Conservation (phyloP, 1,140 invertebrate genomes). For the Mamestra configurata region DNA sequence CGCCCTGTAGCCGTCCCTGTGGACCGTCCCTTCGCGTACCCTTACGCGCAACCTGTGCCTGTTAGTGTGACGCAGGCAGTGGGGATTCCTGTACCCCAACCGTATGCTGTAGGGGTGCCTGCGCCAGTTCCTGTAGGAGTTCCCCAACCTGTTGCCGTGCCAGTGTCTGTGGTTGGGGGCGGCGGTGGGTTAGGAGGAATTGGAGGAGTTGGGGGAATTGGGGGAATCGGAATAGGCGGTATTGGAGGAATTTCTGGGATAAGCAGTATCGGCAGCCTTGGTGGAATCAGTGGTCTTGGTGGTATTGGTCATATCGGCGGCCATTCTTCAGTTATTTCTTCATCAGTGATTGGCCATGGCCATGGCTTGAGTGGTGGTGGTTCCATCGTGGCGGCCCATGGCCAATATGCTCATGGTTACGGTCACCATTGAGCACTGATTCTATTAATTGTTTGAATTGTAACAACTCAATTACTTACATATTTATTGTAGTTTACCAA, state of each 20-base stretch:
- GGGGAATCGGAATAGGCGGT: conserved; percentile 5
- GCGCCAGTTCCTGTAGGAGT: conserved; percentile 79
- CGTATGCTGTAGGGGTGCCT: conserved; percentile 73
- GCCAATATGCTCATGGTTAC: conserved; percentile 55
- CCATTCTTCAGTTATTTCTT: conserved; percentile 24
- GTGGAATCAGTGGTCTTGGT: conserved; percentile 33
- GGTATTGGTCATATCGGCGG: conserved; percentile 20
- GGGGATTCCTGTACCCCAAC: conserved; percentile 79
- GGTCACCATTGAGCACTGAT: conserved; percentile 61
- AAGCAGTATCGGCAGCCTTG: background rate
- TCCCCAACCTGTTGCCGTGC: conserved; percentile 69
- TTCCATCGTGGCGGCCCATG: conserved; percentile 48
- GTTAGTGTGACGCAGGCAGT: conserved; percentile 80
- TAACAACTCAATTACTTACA: background rate
- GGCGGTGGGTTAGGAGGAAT: conserved; percentile 22
- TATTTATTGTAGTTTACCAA: conserved; percentile 9
- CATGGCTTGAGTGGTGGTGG: conserved; percentile 1
- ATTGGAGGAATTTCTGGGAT: background rate
- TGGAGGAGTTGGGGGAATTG: conserved; percentile 16
- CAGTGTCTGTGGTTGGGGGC: conserved; percentile 59
- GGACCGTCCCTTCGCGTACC: conserved; percentile 75
- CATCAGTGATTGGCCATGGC: conserved; percentile 6
- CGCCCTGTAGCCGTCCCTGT: conserved; percentile 78
- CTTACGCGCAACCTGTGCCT: conserved; percentile 79
- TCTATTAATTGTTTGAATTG: background rate